phyloP scores from a whole-genome alignment of 2,113 vertebrate genomes.

The Pseudorhombus dupliciocellatus region DNA sequence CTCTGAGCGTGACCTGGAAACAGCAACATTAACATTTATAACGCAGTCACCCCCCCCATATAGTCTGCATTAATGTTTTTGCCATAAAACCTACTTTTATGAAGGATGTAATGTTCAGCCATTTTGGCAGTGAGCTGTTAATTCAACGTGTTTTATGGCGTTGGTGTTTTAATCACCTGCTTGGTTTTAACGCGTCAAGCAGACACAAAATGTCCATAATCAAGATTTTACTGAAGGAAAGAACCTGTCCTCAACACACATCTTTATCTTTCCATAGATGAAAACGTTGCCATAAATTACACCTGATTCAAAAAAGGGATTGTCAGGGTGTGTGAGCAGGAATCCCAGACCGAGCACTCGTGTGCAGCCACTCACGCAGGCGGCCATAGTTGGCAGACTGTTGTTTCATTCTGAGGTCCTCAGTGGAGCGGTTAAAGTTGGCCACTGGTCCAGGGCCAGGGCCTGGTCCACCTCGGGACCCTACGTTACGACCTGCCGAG shows the following conservation, averaged over 20 bases:
- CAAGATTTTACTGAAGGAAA: too few relatives aligned
- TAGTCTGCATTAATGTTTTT: not conserved
- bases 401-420: constrained; percentile 88
- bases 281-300: too few relatives aligned
- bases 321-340: not conserved
- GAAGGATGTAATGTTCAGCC: not conserved
- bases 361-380: constrained; percentile 85
- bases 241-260: too few relatives aligned
- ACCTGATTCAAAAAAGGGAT: too few relatives aligned
- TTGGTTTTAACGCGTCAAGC: too few relatives aligned
- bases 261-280: too few relatives aligned
- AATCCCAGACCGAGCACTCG: too few relatives aligned
- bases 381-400: constrained; percentile 86
- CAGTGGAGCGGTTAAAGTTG: constrained; percentile 87
- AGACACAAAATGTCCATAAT: too few relatives aligned
- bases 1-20: constrained; percentile 90
- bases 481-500: constrained; percentile 82
- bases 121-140: not conserved
- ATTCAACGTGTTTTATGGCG: not conserved
- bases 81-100: not conserved
- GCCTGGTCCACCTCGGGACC: constrained; percentile 62
- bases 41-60: not conserved
- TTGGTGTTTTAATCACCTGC: not conserved
- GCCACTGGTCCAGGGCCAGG: constrained; percentile 32
- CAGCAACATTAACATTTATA: not conserved